Evolutionary conservation across 2,797 vertebrate genomes (phyloP).

Genomic region (Semotilus atromaculatus): DNA sequence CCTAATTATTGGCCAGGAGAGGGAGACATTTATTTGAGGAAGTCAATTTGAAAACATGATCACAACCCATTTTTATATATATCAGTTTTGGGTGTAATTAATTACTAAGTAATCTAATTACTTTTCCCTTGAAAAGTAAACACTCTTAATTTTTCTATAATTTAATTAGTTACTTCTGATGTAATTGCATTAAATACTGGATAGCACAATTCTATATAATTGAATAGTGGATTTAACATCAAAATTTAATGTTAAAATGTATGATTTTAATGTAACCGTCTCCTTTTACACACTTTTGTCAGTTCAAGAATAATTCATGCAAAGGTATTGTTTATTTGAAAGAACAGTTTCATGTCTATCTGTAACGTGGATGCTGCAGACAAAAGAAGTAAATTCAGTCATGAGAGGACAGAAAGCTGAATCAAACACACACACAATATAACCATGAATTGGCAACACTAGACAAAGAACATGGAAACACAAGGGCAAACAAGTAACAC

Average conservation of each 20-base stretch:
- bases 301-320: not conserved
- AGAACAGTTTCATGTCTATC: not conserved
- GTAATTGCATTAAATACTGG: not conserved
- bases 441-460: too few relatives aligned
- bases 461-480: too few relatives aligned
- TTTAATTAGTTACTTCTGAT: not conserved
- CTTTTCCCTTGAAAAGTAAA: not conserved
- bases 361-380: too few relatives aligned
- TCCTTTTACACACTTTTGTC: not conserved
- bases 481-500: too few relatives aligned
- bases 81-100: too few relatives aligned
- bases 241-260: not conserved
- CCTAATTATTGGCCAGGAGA: slow-evolving; percentile 25
- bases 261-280: not conserved
- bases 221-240: not conserved
- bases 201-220: too few relatives aligned
- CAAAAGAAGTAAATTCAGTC: too few relatives aligned
- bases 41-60: not conserved
- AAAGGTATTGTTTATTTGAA: not conserved
- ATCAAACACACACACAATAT: too few relatives aligned
- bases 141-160: not conserved
- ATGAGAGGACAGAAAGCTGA: too few relatives aligned
- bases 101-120: too few relatives aligned
- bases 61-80: not conserved
- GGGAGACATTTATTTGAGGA: slow-evolving; percentile 25